Evolutionary conservation across 2,113 vertebrate species (phyloP).

Genomic region (Cyprinodon brontotheroides): DNA sequence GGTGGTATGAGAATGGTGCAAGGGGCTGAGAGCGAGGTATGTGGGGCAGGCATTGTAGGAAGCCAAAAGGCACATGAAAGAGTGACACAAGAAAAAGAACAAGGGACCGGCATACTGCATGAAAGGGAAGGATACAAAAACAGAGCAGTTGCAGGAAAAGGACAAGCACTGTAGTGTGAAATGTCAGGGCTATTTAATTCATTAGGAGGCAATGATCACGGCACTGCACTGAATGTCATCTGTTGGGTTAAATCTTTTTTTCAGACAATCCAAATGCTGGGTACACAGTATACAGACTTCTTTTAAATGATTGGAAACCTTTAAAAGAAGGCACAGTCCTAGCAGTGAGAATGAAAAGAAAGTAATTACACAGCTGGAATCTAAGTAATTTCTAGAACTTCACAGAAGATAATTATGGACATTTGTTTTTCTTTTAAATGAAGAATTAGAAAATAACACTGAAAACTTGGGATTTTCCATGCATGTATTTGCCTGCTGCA

Average conservation of each 20-base stretch:
- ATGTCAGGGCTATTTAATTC: slow-evolving; percentile 78
- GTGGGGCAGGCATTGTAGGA: slow-evolving; percentile 1
- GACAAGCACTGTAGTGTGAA: slow-evolving; percentile 62
- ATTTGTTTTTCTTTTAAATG: neutral
- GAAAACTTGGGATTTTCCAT: slow-evolving; percentile 31
- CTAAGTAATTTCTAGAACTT: slow-evolving; percentile 24
- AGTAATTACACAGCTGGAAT: slow-evolving; percentile 33
- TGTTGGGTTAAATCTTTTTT: slow-evolving; percentile 66
- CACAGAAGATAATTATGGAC: neutral
- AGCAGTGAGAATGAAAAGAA: slow-evolving; percentile 27
- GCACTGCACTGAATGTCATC: slow-evolving; percentile 72
- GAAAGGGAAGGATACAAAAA: slow-evolving; percentile 46
- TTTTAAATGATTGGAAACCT: slow-evolving; percentile 48
- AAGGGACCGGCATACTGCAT: slow-evolving; percentile 44
- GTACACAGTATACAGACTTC: slow-evolving; percentile 60
- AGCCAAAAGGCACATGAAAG: slow-evolving; percentile 41
- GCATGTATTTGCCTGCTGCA: slow-evolving; percentile 22
- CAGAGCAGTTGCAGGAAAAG: slow-evolving; percentile 61
- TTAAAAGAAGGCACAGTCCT: slow-evolving; percentile 42
- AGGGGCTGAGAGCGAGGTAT: neutral
- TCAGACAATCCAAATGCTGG: slow-evolving; percentile 28
- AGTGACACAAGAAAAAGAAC: slow-evolving; percentile 33
- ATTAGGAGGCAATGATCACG: slow-evolving; percentile 74
- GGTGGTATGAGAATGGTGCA: slow-evolving; percentile 28
- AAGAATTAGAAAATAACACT: neutral